A percentile compares a stretch with the other conserved stretches of the same genome.
Evolutionary conservation across 1,140 invertebrate genomes (phyloP).

Genomic region (Tetraneura akinire): DNA sequence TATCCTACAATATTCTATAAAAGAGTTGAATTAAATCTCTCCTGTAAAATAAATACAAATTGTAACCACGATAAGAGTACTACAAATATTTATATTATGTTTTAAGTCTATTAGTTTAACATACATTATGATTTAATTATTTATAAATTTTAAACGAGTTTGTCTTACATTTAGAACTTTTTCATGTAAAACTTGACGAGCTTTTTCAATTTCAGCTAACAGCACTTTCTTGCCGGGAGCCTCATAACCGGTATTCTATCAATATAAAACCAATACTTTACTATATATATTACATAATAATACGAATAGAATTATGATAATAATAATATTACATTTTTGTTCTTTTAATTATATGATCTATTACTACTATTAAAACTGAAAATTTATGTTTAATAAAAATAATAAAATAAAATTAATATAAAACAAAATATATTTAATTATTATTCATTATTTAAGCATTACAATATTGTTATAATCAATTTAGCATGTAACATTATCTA

Average conservation of each 20-base stretch:
- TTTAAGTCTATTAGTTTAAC: conserved; percentile 28
- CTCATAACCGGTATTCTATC: conserved; percentile 21
- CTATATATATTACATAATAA: conserved; percentile 19
- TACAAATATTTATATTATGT: not conserved
- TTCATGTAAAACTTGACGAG: conserved; percentile 40
- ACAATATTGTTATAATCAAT: not conserved
- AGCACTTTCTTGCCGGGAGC: conserved; percentile 29
- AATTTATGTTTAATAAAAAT: not conserved
- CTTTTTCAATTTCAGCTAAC: conserved; percentile 44
- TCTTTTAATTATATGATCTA: not conserved
- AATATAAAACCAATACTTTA: conserved; percentile 46
- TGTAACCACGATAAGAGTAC: not conserved
- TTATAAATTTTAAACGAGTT: conserved; percentile 32
- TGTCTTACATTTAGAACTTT: conserved; percentile 47
- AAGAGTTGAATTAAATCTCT: conserved; percentile 20
- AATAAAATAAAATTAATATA: not conserved
- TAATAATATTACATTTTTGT: not conserved
- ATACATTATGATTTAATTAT: not conserved
- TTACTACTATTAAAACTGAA: not conserved
- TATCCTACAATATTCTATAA: not conserved
- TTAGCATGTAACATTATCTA: not conserved
- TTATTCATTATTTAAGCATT: not conserved
- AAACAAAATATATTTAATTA: not conserved
- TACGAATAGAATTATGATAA: not conserved
- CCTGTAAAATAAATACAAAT: not conserved